A percentile compares a stretch with the other conserved stretches of the same genome.
Conservation (phyloP, 2,888 invertebrate species). For the Pteria penguin region DNA sequence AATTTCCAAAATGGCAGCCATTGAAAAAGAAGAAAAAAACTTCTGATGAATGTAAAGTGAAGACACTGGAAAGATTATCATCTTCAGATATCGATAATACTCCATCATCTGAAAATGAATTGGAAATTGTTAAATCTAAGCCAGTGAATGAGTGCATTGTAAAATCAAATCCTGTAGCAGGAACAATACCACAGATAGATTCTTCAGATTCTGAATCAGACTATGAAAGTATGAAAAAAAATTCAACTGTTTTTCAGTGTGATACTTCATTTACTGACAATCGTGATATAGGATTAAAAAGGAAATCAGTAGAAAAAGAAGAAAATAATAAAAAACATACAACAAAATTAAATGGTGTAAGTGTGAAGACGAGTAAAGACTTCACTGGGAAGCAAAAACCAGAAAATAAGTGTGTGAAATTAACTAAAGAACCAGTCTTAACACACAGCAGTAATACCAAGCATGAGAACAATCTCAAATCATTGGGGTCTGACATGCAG, state of each 20-base stretch:
- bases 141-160: constrained; percentile 35
- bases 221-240: constrained; percentile 19
- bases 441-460: background rate
- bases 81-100: background rate
- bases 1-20: constrained; percentile 49
- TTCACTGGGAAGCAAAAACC: background rate
- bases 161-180: background rate
- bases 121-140: too few relatives aligned
- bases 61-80: background rate
- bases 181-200: background rate
- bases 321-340: too few relatives aligned
- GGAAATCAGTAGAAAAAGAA: too few relatives aligned
- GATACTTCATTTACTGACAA: too few relatives aligned
- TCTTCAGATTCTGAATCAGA: constrained; percentile 31
- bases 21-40: constrained; percentile 19
- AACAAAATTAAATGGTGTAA: background rate
- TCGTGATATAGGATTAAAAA: too few relatives aligned
- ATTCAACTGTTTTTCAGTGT: too few relatives aligned
- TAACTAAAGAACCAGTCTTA: background rate
- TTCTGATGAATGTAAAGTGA: background rate
- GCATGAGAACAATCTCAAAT: background rate
- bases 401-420: background rate
- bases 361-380: background rate
- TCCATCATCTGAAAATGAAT: too few relatives aligned
- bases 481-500: too few relatives aligned